These are phyloP conservation scores for Drosophila ustulata DNA, from an alignment of 2,888 invertebrate genomes.

Conservation along the genomic window DNA sequence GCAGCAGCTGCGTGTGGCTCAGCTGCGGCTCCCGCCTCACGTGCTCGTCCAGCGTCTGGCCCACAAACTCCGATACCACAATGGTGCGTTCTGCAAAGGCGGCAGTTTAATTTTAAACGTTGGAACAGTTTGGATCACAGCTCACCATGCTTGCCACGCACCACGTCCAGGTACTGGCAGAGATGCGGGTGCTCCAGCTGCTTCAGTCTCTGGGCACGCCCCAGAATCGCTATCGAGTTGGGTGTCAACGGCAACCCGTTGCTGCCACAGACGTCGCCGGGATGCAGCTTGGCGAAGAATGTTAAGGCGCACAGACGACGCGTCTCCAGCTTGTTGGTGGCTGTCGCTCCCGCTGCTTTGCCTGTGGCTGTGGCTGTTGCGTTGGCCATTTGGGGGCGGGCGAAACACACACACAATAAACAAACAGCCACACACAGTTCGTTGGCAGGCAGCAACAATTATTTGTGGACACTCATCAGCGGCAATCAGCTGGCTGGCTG, in stretches of 20 bases:
- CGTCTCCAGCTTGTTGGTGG: conserved; percentile 43
- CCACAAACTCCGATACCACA: conserved; percentile 92
- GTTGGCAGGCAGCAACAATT: conserved; percentile 57
- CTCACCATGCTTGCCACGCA: conserved; percentile 96
- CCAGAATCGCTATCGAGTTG: conserved; percentile 97
- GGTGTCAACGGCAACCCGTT: conserved; percentile 98
- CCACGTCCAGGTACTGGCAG: conserved; percentile 95
- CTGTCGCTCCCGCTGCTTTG: conserved; percentile 12
- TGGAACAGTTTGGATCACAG: too few species aligned
- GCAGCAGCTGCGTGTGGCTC: conserved; percentile 85
- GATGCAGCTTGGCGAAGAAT: conserved; percentile 95
- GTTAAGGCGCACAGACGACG: conserved; percentile 92
- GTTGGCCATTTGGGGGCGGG: conserved; percentile 48
- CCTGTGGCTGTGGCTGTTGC: conserved; percentile 39
- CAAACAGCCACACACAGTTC: background rate
- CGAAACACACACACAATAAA: conserved; percentile 20
- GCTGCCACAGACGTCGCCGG: conserved; percentile 95
- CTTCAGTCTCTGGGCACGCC: conserved; percentile 93
- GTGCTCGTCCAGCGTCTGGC: conserved; percentile 88
- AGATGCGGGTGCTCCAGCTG: conserved; percentile 92
- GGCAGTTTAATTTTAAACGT: too few species aligned
- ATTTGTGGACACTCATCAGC: conserved; percentile 25
- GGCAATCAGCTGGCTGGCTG: conserved; percentile 48
- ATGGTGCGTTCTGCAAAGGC: conserved; percentile 88
- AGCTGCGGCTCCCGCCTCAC: conserved; percentile 83